These are phyloP conservation scores for Anhinga anhinga DNA, from an alignment of 2,113 vertebrate genomes.

Conservation along the genomic window DNA sequence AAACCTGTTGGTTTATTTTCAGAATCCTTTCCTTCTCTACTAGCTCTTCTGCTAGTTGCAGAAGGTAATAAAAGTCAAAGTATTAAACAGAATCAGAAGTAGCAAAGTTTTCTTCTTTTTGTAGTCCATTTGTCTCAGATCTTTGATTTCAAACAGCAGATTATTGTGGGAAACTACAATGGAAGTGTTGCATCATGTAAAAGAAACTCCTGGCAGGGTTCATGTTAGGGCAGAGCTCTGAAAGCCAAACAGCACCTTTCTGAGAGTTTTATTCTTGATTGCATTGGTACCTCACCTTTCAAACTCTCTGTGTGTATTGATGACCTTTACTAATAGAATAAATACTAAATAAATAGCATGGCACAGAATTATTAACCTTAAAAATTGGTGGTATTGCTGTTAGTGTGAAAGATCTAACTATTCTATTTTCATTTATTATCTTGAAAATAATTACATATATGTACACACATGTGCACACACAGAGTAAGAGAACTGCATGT, in stretches of 20 bases:
- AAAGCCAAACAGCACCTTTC: background rate
- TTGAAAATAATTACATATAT: background rate
- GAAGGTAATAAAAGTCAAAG: background rate
- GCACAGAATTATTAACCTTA: background rate
- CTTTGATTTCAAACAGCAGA: background rate
- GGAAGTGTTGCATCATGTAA: background rate
- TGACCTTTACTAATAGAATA: background rate
- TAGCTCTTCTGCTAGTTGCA: background rate
- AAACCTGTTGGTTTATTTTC: background rate
- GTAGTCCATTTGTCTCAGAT: background rate
- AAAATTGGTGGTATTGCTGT: background rate
- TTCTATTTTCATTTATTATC: background rate
- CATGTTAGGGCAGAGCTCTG: background rate
- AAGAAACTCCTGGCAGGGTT: background rate
- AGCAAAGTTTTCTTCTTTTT: background rate
- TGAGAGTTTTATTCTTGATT: background rate
- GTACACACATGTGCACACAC: background rate
- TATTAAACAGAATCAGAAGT: background rate
- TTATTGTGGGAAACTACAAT: background rate
- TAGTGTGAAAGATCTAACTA: background rate
- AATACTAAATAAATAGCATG: background rate
- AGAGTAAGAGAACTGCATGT: background rate
- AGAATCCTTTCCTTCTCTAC: background rate
- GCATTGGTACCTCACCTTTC: background rate
- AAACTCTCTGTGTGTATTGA: background rate